Conservation (phyloP, 2,797 vertebrate genomes). For the Oreortyx pictus region DNA sequence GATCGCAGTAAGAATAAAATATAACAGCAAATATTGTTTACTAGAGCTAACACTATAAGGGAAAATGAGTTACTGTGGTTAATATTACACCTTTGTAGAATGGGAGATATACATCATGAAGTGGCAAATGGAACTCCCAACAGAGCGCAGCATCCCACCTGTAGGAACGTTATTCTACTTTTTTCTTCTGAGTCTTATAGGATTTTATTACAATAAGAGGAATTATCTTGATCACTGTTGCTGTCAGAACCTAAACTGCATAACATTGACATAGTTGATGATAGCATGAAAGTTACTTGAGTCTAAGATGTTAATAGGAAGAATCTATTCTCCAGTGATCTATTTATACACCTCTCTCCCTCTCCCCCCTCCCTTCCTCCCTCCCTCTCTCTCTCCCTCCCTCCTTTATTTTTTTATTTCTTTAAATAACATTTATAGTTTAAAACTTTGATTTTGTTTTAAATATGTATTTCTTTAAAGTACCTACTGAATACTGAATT, state of each 20-base stretch:
- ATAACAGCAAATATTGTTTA: neutral
- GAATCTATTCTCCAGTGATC: neutral
- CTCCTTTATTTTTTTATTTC: neutral
- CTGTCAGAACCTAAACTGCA: neutral
- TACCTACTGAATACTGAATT: neutral
- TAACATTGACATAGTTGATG: neutral
- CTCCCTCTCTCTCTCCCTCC: neutral
- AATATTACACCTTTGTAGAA: neutral
- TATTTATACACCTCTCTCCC: neutral
- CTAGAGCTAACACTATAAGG: fast-evolving
- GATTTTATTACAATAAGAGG: neutral
- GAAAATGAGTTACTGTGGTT: neutral
- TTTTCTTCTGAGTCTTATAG: neutral
- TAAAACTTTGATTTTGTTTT: neutral
- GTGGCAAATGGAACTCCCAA: neutral
- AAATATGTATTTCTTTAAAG: neutral
- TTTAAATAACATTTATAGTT: neutral
- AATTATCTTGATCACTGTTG: neutral
- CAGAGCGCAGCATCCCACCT: neutral
- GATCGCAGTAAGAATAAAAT: neutral
- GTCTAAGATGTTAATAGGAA: neutral
- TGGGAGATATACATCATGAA: neutral
- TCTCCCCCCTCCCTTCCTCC: no score
- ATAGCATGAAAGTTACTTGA: neutral
- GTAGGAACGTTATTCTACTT: neutral